These are phyloP conservation scores for Oxystoma pomonae DNA, from an alignment of 2,888 invertebrate species.

Conservation along the genomic window DNA sequence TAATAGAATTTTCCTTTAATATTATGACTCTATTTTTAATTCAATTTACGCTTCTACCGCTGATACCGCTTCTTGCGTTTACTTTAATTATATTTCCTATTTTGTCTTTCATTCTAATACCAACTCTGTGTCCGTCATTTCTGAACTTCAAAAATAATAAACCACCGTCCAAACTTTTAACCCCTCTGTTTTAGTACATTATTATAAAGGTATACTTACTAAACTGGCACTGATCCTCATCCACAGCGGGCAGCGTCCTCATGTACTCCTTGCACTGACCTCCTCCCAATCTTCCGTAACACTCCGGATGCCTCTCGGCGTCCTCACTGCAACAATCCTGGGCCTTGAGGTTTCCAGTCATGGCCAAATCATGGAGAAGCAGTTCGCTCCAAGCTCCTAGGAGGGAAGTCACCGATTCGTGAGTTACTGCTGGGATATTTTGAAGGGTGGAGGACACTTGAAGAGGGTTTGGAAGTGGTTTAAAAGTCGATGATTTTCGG, in stretches of 20 bases:
- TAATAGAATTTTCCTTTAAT: too few relatives aligned
- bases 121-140: too few relatives aligned
- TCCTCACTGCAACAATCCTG: slow-evolving; percentile 48
- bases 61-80: too few relatives aligned
- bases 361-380: slow-evolving; percentile 66
- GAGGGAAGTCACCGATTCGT: slow-evolving; percentile 73
- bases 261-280: slow-evolving; percentile 62
- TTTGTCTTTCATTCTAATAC: too few relatives aligned
- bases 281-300: slow-evolving; percentile 50
- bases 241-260: slow-evolving; percentile 64
- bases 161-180: too few relatives aligned
- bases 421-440: slow-evolving; percentile 54
- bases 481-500: slow-evolving; percentile 34
- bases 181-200: too few relatives aligned
- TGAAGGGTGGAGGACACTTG: slow-evolving; percentile 58
- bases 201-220: slow-evolving; percentile 51
- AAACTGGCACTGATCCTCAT: slow-evolving; percentile 59
- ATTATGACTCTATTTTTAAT: too few relatives aligned
- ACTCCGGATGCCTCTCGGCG: slow-evolving; percentile 51
- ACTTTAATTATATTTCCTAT: too few relatives aligned
- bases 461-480: slow-evolving; percentile 56
- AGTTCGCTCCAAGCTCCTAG: slow-evolving; percentile 78
- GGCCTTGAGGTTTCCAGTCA: slow-evolving; percentile 58
- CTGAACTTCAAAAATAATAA: too few relatives aligned
- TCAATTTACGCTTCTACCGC: too few relatives aligned